phyloP scores from a whole-genome alignment of 2,797 vertebrate genomes.

The Ptychadena robeensis region DNA sequence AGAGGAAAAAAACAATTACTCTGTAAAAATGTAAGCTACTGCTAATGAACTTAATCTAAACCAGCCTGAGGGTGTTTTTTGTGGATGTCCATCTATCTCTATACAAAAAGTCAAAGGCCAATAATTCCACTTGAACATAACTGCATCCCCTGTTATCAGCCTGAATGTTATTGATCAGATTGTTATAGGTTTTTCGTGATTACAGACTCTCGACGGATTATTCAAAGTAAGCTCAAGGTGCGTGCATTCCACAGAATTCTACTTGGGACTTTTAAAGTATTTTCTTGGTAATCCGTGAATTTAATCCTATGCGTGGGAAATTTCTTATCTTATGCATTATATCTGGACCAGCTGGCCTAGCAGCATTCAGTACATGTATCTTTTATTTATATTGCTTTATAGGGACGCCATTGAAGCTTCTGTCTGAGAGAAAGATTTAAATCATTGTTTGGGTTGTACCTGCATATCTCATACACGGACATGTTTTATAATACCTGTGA shows the following conservation, averaged over 20 bases:
- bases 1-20: neutral
- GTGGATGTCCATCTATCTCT: constrained; percentile 11
- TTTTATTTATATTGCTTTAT: constrained; percentile 14
- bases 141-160: constrained; percentile 1
- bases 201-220: constrained; percentile 12
- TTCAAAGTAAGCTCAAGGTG: neutral
- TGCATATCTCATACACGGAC: no score
- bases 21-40: neutral
- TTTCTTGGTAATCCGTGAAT: neutral
- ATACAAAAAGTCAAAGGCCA: neutral
- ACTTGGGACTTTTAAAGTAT: neutral
- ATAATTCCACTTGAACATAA: constrained; percentile 19
- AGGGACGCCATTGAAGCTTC: constrained; percentile 26
- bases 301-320: neutral
- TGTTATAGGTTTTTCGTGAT: constrained; percentile 33
- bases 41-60: constrained; percentile 13
- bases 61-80: constrained; percentile 1
- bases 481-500: no score
- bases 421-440: constrained; percentile 5
- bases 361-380: constrained; percentile 8
- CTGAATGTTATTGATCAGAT: constrained; percentile 14
- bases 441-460: no score
- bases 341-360: constrained; percentile 22
- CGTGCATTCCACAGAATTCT: constrained; percentile 5
- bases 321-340: constrained; percentile 37